phyloP scores from a whole-genome alignment of 2,113 vertebrate genomes.

The Candoia aspera region DNA sequence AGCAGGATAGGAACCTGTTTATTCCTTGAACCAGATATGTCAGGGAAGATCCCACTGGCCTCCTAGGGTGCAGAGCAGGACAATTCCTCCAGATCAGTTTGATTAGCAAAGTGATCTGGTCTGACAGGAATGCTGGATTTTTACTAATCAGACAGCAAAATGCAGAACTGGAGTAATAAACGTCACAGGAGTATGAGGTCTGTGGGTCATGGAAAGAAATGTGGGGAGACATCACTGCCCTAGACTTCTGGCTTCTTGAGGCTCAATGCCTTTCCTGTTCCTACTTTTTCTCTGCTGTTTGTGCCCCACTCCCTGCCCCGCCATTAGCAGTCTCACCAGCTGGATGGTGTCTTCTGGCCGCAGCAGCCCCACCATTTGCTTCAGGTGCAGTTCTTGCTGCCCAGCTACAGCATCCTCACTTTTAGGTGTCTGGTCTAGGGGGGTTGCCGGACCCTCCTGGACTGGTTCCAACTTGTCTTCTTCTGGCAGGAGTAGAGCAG shows the following conservation, averaged over 20 bases:
- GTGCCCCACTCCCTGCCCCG: neutral
- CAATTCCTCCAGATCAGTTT: neutral
- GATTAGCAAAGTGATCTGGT: neutral
- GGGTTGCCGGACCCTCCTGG: constrained; percentile 43
- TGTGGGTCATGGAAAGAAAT: no score
- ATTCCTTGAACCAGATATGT: neutral
- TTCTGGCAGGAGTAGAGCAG: constrained; percentile 82
- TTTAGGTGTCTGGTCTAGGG: constrained; percentile 18
- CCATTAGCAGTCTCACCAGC: constrained; percentile 78
- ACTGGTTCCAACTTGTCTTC: constrained; percentile 48
- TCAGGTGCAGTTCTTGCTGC: constrained; percentile 81
- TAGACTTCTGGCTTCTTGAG: neutral
- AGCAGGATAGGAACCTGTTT: neutral
- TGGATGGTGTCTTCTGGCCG: constrained; percentile 87
- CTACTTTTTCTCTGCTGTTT: neutral
- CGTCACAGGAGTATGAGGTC: neutral
- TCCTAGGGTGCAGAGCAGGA: neutral
- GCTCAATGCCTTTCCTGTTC: neutral
- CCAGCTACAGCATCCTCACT: constrained; percentile 38
- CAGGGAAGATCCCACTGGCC: neutral
- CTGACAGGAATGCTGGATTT: neutral
- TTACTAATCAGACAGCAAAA: neutral
- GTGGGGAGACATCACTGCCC: neutral
- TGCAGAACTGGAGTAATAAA: neutral
- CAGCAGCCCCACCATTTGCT: constrained; percentile 87